Conservation (phyloP, 2,797 vertebrate species). For the Coregonus sp. region DNA sequence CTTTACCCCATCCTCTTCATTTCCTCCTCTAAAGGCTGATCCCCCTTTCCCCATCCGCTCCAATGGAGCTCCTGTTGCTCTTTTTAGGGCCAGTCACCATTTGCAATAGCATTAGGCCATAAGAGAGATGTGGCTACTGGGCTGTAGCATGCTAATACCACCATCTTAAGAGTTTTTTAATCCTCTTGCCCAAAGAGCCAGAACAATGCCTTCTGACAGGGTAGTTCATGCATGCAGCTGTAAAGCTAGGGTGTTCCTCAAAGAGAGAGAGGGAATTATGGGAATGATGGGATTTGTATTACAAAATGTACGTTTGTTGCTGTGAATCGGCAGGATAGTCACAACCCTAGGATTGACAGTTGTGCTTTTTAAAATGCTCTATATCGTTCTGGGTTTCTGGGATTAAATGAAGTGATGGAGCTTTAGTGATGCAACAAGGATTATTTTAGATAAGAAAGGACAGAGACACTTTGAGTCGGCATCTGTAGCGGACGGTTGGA, state of each 20-base stretch:
- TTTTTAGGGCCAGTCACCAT: constrained; percentile 62
- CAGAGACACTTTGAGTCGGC: not conserved
- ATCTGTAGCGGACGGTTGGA: not conserved
- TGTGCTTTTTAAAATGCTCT: not conserved
- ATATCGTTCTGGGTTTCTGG: not conserved
- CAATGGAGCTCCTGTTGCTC: constrained; percentile 65
- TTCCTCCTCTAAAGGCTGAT: constrained; percentile 60
- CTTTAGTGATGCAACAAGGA: not conserved
- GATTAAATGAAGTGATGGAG: not conserved
- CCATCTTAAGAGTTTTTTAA: constrained; percentile 70
- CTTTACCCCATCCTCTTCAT: too few relatives aligned
- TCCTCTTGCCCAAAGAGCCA: constrained; percentile 70
- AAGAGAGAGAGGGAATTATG: not conserved
- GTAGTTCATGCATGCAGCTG: constrained; percentile 49
- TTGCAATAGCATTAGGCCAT: constrained; percentile 68
- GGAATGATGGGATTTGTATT: not conserved
- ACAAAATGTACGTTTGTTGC: not conserved
- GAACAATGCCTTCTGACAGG: constrained; percentile 52
- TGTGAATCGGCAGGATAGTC: not conserved
- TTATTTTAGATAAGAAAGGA: not conserved
- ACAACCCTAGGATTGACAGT: not conserved
- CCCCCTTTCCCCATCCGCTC: constrained; percentile 37
- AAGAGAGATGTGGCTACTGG: constrained; percentile 50
- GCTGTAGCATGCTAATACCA: constrained; percentile 69
- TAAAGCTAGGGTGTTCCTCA: constrained; percentile 7